phyloP scores from a whole-genome alignment of 2,888 invertebrate genomes.

The Athalia rosae region DNA sequence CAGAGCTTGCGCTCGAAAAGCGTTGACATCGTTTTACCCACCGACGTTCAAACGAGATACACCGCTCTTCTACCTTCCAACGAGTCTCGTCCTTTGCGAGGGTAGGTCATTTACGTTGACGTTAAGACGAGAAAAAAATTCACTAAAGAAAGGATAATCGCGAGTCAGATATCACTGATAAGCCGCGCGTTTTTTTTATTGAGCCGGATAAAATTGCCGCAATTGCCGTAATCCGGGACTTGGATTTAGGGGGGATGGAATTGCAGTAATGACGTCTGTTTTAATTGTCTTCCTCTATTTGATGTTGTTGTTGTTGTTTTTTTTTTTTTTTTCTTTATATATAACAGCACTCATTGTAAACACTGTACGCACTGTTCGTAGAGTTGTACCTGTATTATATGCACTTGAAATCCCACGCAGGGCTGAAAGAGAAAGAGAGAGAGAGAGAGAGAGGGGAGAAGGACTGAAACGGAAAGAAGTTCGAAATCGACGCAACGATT shows the following conservation, averaged over 20 bases:
- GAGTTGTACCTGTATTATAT: neutral
- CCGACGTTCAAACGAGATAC: constrained; percentile 89
- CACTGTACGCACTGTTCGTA: constrained; percentile 8
- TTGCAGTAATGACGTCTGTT: too few species aligned
- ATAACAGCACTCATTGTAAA: too few species aligned
- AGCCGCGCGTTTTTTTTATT: too few species aligned
- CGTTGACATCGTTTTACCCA: constrained; percentile 91
- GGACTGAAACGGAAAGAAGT: constrained; percentile 31
- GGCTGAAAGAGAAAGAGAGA: neutral
- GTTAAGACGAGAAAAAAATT: neutral
- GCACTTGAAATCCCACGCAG: constrained; percentile 12
- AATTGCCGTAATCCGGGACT: too few species aligned
- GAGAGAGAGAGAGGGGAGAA: neutral
- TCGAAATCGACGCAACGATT: constrained; percentile 7
- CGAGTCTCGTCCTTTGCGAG: constrained; percentile 67
- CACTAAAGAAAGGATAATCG: neutral
- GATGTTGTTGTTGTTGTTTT: too few species aligned
- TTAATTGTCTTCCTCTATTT: too few species aligned
- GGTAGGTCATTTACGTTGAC: constrained; percentile 68
- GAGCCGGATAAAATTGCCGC: too few species aligned
- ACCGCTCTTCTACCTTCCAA: constrained; percentile 79
- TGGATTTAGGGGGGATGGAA: too few species aligned
- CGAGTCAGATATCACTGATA: neutral
- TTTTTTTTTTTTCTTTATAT: too few species aligned
- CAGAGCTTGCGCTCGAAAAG: constrained; percentile 85